These are phyloP conservation scores for Sorex araneus DNA, from an alignment of 2,113 vertebrate genomes.

Conservation along the genomic window DNA sequence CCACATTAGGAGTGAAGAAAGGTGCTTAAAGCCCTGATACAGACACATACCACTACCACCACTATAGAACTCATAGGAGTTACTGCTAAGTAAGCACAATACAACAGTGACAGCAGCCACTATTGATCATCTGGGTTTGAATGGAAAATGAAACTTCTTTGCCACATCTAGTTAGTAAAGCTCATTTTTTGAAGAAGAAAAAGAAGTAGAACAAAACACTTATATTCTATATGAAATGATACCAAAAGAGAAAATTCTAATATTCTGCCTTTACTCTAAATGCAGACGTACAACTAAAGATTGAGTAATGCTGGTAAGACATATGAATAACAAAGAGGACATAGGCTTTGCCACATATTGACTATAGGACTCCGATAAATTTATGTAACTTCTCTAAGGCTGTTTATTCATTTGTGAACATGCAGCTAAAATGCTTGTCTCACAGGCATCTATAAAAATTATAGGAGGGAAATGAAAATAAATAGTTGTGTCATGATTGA, in stretches of 20 bases:
- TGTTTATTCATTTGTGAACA: slow-evolving; percentile 49
- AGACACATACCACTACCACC: background rate
- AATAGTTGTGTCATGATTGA: slow-evolving; percentile 16
- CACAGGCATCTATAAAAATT: slow-evolving; percentile 54
- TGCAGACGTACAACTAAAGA: background rate
- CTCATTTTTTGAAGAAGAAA: background rate
- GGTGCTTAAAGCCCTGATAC: background rate
- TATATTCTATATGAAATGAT: slow-evolving; percentile 14
- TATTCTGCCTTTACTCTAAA: slow-evolving; percentile 33
- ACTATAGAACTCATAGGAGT: background rate
- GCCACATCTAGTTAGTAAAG: background rate
- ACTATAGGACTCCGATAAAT: slow-evolving; percentile 14
- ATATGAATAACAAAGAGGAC: background rate
- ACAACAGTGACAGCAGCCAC: background rate
- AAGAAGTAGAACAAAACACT: background rate
- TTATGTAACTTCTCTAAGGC: background rate
- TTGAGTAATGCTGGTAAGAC: background rate
- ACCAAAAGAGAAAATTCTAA: slow-evolving; percentile 56
- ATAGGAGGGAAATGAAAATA: slow-evolving; percentile 56
- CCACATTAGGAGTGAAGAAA: background rate
- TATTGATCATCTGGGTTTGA: background rate
- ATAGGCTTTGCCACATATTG: background rate
- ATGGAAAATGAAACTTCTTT: background rate
- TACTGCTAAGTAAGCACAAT: background rate
- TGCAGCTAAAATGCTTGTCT: slow-evolving; percentile 24